Conservation (phyloP, 2,888 invertebrate species). For the Tetragonisca angustula region DNA sequence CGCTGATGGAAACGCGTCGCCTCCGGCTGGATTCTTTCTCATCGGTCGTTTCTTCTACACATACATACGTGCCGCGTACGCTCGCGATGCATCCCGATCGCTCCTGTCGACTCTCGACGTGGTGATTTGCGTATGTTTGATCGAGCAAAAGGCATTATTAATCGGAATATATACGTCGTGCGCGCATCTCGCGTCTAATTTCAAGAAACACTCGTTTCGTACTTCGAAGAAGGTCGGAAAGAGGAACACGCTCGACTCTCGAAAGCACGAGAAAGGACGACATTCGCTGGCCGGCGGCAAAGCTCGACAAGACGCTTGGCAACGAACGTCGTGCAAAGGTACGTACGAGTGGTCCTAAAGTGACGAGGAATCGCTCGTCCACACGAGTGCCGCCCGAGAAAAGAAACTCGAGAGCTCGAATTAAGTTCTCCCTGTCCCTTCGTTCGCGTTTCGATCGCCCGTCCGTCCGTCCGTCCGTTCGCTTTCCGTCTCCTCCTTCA, state of each 20-base stretch:
- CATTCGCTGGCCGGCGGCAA: neutral
- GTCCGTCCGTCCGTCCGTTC: conserved; percentile 8
- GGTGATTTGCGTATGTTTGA: neutral
- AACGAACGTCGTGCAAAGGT: conserved; percentile 16
- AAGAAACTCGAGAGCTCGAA: conserved; percentile 55
- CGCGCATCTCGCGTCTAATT: neutral
- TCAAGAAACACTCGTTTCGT: neutral
- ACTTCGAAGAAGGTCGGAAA: neutral
- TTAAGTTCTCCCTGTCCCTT: conserved; percentile 59
- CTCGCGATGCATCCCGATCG: neutral
- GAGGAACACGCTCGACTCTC: neutral
- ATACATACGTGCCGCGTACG: neutral
- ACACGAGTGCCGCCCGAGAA: conserved; percentile 21
- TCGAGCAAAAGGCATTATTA: neutral
- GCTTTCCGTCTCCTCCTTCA: conserved; percentile 25
- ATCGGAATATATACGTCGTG: neutral
- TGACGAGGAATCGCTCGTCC: conserved; percentile 48
- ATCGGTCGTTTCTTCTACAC: neutral
- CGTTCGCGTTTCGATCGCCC: conserved; percentile 30
- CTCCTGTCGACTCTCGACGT: conserved; percentile 5
- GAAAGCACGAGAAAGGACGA: neutral
- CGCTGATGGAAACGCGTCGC: conserved; percentile 21
- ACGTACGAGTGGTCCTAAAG: conserved; percentile 6
- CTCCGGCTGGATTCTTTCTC: conserved; percentile 10
- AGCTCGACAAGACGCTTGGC: neutral